These are phyloP conservation scores for Sus cebifrons DNA, from an alignment of 2,797 vertebrate genomes.

Conservation along the genomic window DNA sequence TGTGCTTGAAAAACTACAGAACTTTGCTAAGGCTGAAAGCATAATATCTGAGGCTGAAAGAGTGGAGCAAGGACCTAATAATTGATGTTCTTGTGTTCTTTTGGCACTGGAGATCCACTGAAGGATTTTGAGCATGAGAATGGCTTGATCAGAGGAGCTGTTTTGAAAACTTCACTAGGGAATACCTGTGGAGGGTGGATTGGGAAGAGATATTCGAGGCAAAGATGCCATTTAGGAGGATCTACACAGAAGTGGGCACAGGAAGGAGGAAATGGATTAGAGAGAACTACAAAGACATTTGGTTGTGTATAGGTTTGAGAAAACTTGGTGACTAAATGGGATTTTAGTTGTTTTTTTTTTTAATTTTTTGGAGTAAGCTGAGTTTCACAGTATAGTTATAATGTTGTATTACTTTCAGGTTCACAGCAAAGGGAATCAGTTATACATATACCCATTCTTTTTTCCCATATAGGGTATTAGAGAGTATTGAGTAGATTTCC, in stretches of 20 bases:
- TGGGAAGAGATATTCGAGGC: not conserved
- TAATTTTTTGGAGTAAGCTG: too few relatives aligned
- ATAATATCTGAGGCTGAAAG: not conserved
- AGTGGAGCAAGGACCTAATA: not conserved
- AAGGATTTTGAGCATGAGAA: not conserved
- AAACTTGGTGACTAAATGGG: not conserved
- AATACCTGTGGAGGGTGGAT: not conserved
- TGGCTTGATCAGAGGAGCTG: not conserved
- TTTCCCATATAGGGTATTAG: too few relatives aligned
- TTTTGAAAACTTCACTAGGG: constrained; percentile 55
- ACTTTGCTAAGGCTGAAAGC: constrained; percentile 38
- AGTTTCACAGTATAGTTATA: too few relatives aligned
- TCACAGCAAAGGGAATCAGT: too few relatives aligned
- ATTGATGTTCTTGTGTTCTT: constrained; percentile 4
- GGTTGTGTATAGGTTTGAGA: constrained; percentile 5
- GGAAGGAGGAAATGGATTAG: not conserved
- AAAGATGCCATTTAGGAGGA: not conserved
- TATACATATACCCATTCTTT: too few relatives aligned
- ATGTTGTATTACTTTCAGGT: too few relatives aligned
- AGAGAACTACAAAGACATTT: not conserved
- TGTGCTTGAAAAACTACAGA: not conserved
- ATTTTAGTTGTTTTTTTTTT: not conserved
- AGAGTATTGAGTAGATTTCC: too few relatives aligned
- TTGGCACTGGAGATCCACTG: not conserved
- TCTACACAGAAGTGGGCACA: not conserved